Evolutionary conservation across 2,797 vertebrate genomes (phyloP).

Genomic region (Semaprochilodus insignis): DNA sequence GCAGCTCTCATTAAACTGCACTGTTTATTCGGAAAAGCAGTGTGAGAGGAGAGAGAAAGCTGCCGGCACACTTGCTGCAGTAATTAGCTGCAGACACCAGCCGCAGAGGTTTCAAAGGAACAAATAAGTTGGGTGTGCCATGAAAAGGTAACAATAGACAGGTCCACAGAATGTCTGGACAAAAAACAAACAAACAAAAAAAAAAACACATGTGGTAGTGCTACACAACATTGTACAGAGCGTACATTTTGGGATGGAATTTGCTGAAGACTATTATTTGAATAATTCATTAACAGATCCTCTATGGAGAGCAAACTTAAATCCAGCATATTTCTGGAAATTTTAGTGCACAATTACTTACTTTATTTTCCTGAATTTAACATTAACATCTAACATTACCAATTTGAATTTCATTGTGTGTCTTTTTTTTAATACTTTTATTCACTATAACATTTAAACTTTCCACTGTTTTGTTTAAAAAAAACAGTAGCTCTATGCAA

Average conservation of each 20-base stretch:
- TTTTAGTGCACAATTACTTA: too few relatives aligned
- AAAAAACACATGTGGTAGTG: too few relatives aligned
- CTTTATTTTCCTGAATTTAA: too few relatives aligned
- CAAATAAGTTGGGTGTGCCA: constrained; percentile 10
- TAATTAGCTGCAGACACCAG: constrained; percentile 37
- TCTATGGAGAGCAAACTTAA: too few relatives aligned
- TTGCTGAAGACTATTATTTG: constrained; percentile 48
- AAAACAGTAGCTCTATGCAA: too few relatives aligned
- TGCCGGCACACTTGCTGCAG: constrained; percentile 23
- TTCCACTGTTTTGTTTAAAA: too few relatives aligned
- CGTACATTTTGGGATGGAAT: neutral
- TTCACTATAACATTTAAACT: too few relatives aligned
- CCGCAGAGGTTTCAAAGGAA: constrained; percentile 29
- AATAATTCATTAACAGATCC: too few relatives aligned
- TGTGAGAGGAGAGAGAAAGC: constrained; percentile 10
- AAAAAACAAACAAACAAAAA: neutral
- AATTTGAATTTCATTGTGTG: too few relatives aligned
- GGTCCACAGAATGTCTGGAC: neutral
- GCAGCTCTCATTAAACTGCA: constrained; percentile 73
- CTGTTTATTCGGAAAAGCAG: constrained; percentile 73
- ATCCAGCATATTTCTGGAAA: too few relatives aligned
- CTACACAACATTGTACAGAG: neutral
- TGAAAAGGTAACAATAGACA: constrained; percentile 16
- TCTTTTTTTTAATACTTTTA: too few relatives aligned
- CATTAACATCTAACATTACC: too few relatives aligned